Percentiles rank a stretch among this genome's conserved stretches.
Evolutionary conservation across 2,888 invertebrate species (phyloP).

Genomic region (Portevinia maculata): DNA sequence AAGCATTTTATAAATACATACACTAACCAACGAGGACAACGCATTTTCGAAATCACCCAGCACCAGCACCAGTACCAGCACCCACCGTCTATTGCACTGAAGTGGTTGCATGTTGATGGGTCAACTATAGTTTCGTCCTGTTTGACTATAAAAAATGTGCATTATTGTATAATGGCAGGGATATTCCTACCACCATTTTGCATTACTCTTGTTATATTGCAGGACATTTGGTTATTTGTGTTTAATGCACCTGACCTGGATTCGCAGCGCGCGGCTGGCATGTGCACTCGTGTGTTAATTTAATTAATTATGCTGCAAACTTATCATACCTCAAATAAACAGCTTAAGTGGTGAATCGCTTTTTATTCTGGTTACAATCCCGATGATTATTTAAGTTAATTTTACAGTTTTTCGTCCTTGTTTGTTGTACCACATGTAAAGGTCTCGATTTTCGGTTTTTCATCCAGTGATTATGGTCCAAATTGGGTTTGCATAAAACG

Average conservation of each 20-base stretch:
- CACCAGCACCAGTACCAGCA: too few species aligned
- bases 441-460: conserved; percentile 18
- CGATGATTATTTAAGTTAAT: conserved; percentile 54
- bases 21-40: neutral
- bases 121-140: neutral
- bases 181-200: neutral
- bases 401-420: conserved; percentile 13
- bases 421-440: too few species aligned
- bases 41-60: conserved; percentile 37
- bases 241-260: conserved; percentile 67
- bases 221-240: conserved; percentile 20
- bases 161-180: neutral
- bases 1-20: conserved; percentile 23
- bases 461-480: neutral
- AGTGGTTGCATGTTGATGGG: too few species aligned
- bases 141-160: too few species aligned
- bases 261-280: conserved; percentile 23
- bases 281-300: conserved; percentile 65
- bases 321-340: conserved; percentile 72
- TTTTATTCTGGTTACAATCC: conserved; percentile 54
- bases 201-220: conserved; percentile 11
- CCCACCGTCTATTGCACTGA: too few species aligned
- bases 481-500: conserved; percentile 55
- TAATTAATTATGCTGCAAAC: conserved; percentile 71
- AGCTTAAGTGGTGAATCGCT: conserved; percentile 68